Percentiles rank a stretch among this genome's conserved stretches.
Evolutionary conservation across 2,113 vertebrate genomes (phyloP).

Genomic region (Tupaia chinensis): DNA sequence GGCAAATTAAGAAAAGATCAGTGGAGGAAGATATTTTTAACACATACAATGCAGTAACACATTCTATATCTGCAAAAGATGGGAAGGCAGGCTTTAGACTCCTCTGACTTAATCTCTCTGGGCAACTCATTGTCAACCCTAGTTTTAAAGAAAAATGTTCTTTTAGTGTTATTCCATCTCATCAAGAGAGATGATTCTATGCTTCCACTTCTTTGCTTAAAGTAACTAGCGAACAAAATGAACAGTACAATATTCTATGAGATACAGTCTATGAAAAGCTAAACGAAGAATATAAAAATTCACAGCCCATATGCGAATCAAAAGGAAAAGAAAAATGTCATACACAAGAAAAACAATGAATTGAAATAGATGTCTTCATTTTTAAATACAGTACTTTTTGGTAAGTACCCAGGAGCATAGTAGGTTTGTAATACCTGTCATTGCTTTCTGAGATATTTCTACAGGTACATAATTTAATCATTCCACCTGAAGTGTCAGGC

Average conservation of each 20-base stretch:
- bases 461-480: constrained; percentile 87
- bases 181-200: background rate
- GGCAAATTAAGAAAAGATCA: background rate
- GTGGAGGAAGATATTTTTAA: background rate
- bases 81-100: background rate
- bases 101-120: background rate
- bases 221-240: background rate
- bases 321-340: constrained; percentile 64
- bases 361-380: constrained; percentile 74
- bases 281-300: constrained; percentile 48
- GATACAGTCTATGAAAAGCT: constrained; percentile 45
- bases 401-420: constrained; percentile 72
- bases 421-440: constrained; percentile 86
- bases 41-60: background rate
- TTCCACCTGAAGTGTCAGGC: constrained; percentile 87
- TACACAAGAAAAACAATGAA: constrained; percentile 61
- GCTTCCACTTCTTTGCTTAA: background rate
- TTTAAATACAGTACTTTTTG: constrained; percentile 70
- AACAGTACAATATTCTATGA: background rate
- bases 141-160: background rate
- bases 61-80: background rate
- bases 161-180: background rate
- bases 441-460: constrained; percentile 81
- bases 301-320: constrained; percentile 17
- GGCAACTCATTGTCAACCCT: background rate